Conservation (phyloP, 2,797 vertebrate genomes). For the Choloepus didactylus region DNA sequence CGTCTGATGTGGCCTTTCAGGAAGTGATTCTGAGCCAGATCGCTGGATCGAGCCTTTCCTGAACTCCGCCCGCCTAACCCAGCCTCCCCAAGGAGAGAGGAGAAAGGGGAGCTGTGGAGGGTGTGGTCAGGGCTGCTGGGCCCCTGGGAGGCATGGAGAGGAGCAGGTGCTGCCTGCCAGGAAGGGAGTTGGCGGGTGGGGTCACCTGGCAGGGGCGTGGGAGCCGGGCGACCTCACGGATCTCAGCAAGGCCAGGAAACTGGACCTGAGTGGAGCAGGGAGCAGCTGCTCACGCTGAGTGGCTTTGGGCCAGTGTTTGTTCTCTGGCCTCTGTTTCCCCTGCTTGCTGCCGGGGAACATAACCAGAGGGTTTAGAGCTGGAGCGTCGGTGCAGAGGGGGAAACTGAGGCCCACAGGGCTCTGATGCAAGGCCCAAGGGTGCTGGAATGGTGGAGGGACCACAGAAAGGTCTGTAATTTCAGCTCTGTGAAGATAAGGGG, state of each 20-base stretch:
- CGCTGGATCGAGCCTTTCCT: slow-evolving; percentile 28
- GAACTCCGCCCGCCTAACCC: neutral
- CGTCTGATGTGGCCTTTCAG: neutral
- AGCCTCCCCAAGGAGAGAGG: neutral
- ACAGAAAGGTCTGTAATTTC: neutral
- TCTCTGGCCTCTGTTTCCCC: too few relatives aligned
- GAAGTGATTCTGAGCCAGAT: neutral
- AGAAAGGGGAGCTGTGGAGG: neutral
- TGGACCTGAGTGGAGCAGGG: neutral
- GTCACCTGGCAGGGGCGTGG: slow-evolving; percentile 59
- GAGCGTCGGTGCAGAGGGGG: neutral
- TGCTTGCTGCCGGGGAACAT: neutral
- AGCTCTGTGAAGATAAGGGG: neutral
- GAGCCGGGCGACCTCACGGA: slow-evolving; percentile 31
- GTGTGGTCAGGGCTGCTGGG: fast-evolving
- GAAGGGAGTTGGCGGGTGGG: slow-evolving; percentile 16
- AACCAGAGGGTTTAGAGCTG: neutral
- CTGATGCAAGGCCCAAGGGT: neutral
- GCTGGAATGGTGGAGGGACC: too few relatives aligned
- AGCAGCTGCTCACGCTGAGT: neutral
- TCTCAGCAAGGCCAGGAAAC: slow-evolving; percentile 52
- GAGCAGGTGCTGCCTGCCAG: neutral
- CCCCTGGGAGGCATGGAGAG: neutral
- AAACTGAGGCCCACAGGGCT: neutral
- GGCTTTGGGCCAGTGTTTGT: neutral